Base-by-base conservation (phyloP, 2,113 vertebrate species). In the Gobio gobio region DNA sequence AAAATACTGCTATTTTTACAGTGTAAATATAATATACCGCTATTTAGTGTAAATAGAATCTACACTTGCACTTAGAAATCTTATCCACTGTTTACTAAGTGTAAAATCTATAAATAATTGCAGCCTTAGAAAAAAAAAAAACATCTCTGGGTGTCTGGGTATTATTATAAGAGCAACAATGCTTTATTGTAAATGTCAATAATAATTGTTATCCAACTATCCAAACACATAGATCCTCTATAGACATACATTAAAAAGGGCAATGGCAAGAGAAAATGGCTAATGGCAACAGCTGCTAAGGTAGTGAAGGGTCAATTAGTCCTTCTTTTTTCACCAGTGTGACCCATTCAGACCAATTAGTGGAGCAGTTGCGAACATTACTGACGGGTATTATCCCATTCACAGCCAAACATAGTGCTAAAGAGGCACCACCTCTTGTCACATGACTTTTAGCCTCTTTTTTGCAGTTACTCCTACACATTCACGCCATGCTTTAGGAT, bases 271-370 rank as follows among this genome's bases (percentile, higher is more conserved):
- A 70, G 8, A 47, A 72, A 24, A 47, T 47, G 70, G 43, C 70
- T 5, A 73, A 24, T 73, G 22, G 70, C 40, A 73, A 73, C 43
- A n/a, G 22, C 45, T 45, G 68, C 68, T 72, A 72, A n/a, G 40
- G 68, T 73, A 73, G 40, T 24, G 12, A 73, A 47, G 10, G 40
- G 70, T 73, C 7, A 75, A 29, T 26, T 75, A 54, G 24, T 33
- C 47, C 12, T 33, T 36, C 26, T 29, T 3, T 76, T 76, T 76
- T 8, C 73, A 33, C 40, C 40, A 73, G 70, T 73, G 47, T 73
- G 10, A 73, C 40, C 70, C 70, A 47, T 73, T 73, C 70, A 76
- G 49, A 26, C 24, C 14, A 54, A 76, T 76, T 76, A 76, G 74
- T 14, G 3, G 74, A 54, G 24, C 16, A 33, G 74, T 76, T 76